Conservation (phyloP, 2,888 invertebrate genomes). For the Hyppa rectilinea region DNA sequence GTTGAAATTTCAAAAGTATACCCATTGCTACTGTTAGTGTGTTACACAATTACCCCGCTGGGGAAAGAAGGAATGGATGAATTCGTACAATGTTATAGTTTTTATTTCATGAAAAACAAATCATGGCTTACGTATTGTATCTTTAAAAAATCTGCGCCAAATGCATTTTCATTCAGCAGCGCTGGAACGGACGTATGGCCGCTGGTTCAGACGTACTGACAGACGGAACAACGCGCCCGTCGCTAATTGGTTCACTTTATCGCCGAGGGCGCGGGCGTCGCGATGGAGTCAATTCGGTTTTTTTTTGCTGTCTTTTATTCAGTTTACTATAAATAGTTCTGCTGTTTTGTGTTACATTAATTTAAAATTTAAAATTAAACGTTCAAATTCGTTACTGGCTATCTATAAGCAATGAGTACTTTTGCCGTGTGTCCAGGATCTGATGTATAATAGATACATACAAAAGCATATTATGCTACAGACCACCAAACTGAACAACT, state of each 20-base stretch:
- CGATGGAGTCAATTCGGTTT: constrained; percentile 34
- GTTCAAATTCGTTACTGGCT: neutral
- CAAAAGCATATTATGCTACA: no score
- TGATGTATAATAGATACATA: no score
- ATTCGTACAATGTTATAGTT: neutral
- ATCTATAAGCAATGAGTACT: neutral
- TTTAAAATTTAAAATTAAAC: constrained; percentile 1
- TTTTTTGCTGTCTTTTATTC: constrained; percentile 44
- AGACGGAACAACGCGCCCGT: constrained; percentile 8
- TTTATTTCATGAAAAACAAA: neutral
- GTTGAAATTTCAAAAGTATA: no score
- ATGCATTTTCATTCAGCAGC: constrained; percentile 27
- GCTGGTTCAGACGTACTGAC: constrained; percentile 16
- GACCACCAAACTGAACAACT: no score
- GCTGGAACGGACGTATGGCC: neutral
- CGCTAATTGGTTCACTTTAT: constrained; percentile 59
- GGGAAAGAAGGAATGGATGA: neutral
- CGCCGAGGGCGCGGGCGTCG: constrained; percentile 39
- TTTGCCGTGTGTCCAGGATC: neutral
- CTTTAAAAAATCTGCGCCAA: neutral
- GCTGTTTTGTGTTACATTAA: constrained; percentile 10
- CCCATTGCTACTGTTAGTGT: no score
- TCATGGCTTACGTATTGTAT: neutral
- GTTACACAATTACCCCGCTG: no score
- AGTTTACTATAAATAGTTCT: constrained; percentile 33